Conservation (phyloP, 2,113 vertebrate species). For the Apodemus speciosus region DNA sequence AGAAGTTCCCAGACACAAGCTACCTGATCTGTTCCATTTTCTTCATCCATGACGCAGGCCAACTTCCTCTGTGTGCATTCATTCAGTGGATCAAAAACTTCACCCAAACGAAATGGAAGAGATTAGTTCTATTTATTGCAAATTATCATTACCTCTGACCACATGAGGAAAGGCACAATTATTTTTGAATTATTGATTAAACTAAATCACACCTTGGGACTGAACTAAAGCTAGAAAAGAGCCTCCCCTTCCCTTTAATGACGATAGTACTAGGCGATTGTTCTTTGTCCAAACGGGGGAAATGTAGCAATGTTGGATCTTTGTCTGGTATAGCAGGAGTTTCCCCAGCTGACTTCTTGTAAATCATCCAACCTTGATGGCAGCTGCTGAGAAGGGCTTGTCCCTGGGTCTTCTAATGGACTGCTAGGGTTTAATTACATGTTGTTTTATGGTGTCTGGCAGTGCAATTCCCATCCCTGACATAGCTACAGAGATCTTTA, state of each 20-base stretch:
- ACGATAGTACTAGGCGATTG: background rate
- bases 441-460: conserved; percentile 61
- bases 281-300: background rate
- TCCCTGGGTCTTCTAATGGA: conserved; percentile 23
- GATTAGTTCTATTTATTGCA: background rate
- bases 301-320: background rate
- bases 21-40: background rate
- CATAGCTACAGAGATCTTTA: conserved; percentile 12
- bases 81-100: background rate
- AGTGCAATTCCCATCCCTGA: conserved; percentile 20
- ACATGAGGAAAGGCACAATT: background rate
- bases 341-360: background rate
- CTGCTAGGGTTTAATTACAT: conserved; percentile 47
- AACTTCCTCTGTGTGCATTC: background rate
- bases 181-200: conserved; percentile 51
- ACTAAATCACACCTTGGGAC: background rate
- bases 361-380: background rate
- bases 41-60: background rate
- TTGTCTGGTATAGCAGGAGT: background rate
- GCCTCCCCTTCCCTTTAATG: background rate
- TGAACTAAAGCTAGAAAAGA: conserved; percentile 16
- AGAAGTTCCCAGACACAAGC: background rate
- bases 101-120: background rate
- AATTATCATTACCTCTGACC: background rate
- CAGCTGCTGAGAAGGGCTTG: background rate